Percentiles rank a stretch among this genome's conserved stretches.
Conservation (phyloP, 2,888 invertebrate species). For the Caenorhabditis sp. region DNA sequence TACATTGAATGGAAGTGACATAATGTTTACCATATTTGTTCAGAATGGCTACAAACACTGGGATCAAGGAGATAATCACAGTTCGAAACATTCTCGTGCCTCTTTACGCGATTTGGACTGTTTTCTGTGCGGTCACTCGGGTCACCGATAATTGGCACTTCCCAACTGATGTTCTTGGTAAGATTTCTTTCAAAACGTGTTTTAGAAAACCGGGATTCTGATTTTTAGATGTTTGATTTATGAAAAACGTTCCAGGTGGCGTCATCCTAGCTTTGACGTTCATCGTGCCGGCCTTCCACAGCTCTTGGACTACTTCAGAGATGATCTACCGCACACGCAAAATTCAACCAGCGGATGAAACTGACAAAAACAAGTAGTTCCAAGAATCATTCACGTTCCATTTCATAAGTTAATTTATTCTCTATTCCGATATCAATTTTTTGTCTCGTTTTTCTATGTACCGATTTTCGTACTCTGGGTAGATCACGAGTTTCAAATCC, state of each 20-base stretch:
- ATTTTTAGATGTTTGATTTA: too few species aligned
- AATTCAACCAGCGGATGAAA: slow-evolving; percentile 29
- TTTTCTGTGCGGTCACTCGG: slow-evolving; percentile 76
- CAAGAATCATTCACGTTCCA: slow-evolving; percentile 6
- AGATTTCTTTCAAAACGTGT: slow-evolving; percentile 16
- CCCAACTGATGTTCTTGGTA: slow-evolving; percentile 81
- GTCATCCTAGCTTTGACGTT: slow-evolving; percentile 63
- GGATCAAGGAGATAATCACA: slow-evolving; percentile 55
- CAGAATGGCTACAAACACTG: slow-evolving; percentile 66
- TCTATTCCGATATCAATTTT: not conserved
- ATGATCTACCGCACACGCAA: slow-evolving; percentile 60
- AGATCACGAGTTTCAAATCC: slow-evolving; percentile 38
- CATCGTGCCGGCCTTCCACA: slow-evolving; percentile 69
- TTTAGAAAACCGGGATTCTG: too few species aligned
- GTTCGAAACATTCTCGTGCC: slow-evolving; percentile 67
- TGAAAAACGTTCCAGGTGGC: slow-evolving; percentile 65
- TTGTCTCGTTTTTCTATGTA: slow-evolving; percentile 16
- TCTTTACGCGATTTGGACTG: slow-evolving; percentile 66
- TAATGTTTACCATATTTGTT: slow-evolving; percentile 14
- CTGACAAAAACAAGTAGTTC: slow-evolving; percentile 14
- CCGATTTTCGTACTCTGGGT: slow-evolving; percentile 18
- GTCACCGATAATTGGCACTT: slow-evolving; percentile 83
- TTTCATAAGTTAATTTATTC: not conserved
- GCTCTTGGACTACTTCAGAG: slow-evolving; percentile 57
- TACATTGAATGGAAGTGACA: not conserved